These are phyloP conservation scores for Pelagia noctiluca DNA, from an alignment of 30 jellyfish, hydroid and myxozoan species.

Conservation along the genomic window DNA sequence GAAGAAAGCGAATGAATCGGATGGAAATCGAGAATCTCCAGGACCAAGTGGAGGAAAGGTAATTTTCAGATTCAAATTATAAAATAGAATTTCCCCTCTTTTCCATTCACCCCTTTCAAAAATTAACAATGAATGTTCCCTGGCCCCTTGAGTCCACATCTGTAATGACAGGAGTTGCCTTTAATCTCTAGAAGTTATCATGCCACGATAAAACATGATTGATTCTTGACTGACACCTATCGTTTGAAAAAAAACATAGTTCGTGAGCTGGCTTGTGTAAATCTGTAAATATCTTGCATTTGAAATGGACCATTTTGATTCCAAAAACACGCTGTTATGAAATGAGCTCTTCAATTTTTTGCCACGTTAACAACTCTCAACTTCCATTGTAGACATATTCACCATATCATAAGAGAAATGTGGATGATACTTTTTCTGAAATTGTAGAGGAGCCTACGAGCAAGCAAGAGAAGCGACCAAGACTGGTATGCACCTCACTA, in stretches of 20 bases:
- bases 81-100: not conserved
- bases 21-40: slow-evolving; percentile 45
- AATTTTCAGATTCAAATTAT: slow-evolving; percentile 8
- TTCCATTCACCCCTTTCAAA: slow-evolving; percentile 8
- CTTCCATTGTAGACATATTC: slow-evolving; percentile 27
- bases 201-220: slow-evolving; percentile 21
- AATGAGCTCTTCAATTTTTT: slow-evolving; percentile 27
- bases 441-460: slow-evolving; percentile 20
- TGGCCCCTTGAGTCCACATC: slow-evolving; percentile 31
- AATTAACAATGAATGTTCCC: slow-evolving; percentile 27
- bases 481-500: slow-evolving; percentile 58
- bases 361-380: not conserved
- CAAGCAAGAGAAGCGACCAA: slow-evolving; percentile 49
- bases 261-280: slow-evolving; percentile 21
- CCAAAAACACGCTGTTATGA: slow-evolving; percentile 7
- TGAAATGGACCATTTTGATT: slow-evolving; percentile 13
- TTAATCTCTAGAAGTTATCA: slow-evolving; percentile 18
- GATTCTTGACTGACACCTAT: slow-evolving; percentile 1
- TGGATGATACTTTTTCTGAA: slow-evolving; percentile 49
- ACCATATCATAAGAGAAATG: slow-evolving; percentile 32
- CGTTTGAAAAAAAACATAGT: not conserved
- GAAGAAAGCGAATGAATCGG: slow-evolving; percentile 36
- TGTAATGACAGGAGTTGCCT: not conserved
- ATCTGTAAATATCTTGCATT: slow-evolving; percentile 1
- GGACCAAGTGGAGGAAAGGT: slow-evolving; percentile 46